Percentiles rank a stretch among this genome's conserved stretches.
Conservation (phyloP, 2,888 invertebrate genomes). For the Callinectes sapidus region DNA sequence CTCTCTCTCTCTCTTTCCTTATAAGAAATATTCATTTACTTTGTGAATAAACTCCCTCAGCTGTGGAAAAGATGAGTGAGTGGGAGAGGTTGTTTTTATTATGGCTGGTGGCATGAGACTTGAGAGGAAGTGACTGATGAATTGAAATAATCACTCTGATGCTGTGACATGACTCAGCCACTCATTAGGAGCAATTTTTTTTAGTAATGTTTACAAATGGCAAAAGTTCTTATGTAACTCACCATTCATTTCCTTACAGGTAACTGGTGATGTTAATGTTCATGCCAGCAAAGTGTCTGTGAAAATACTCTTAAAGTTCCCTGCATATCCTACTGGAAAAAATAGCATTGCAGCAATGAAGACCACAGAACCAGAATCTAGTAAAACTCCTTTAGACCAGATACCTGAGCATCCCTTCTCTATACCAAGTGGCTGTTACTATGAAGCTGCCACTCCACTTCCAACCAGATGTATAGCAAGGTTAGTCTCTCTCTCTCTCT, state of each 20-base stretch:
- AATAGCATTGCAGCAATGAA: background rate
- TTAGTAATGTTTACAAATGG: background rate
- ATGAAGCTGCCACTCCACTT: background rate
- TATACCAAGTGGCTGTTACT: slow-evolving; percentile 8
- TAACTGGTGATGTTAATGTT: slow-evolving; percentile 60
- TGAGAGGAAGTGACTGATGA: no score
- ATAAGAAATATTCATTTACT: no score
- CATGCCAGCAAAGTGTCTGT: slow-evolving; percentile 51
- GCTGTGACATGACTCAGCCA: no score
- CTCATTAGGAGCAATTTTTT: no score
- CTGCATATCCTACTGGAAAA: slow-evolving; percentile 18
- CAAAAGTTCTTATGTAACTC: background rate
- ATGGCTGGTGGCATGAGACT: no score
- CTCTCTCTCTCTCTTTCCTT: no score
- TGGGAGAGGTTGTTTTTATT: no score
- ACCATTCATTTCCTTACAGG: slow-evolving; percentile 40
- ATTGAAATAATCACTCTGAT: no score
- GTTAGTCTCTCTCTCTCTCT: slow-evolving; percentile 30
- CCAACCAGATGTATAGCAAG: slow-evolving; percentile 46
- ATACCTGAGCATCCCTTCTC: slow-evolving; percentile 39
- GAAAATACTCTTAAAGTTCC: slow-evolving; percentile 42
- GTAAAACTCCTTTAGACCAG: background rate
- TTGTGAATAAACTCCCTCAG: no score
- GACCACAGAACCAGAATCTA: slow-evolving; percentile 29
- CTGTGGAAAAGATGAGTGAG: no score